Percentiles rank a stretch among this genome's conserved stretches.
These are phyloP conservation scores for Vireo altiloquus DNA, from an alignment of 2,113 vertebrate species.

Conservation along the genomic window DNA sequence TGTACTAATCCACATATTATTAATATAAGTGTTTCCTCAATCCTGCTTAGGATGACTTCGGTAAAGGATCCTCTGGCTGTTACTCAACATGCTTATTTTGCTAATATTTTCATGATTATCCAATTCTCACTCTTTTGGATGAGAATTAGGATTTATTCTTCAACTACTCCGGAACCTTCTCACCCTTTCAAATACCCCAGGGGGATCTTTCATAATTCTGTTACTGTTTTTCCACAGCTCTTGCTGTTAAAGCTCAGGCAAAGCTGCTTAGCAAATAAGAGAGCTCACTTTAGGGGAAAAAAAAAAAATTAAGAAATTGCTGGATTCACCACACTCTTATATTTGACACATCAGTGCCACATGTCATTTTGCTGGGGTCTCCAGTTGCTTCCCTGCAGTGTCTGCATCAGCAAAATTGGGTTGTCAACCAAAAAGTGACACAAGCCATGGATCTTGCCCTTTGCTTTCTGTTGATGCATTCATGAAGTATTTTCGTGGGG, in stretches of 20 bases:
- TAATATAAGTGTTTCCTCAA: constrained; percentile 54
- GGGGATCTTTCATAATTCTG: constrained; percentile 56
- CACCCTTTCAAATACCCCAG: constrained; percentile 53
- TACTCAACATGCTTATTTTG: constrained; percentile 45
- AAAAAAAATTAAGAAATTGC: background rate
- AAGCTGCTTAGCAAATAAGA: constrained; percentile 64
- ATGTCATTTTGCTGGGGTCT: background rate
- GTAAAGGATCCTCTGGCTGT: constrained; percentile 54
- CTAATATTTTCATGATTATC: constrained; percentile 64
- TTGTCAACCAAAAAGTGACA: background rate
- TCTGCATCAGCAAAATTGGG: background rate
- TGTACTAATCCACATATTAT: constrained; percentile 43
- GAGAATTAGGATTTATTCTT: constrained; percentile 62
- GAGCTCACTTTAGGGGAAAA: background rate
- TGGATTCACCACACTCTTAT: constrained; percentile 25
- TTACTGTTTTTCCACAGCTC: constrained; percentile 14
- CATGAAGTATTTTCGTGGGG: background rate
- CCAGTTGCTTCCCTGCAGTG: background rate
- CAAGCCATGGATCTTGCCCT: background rate
- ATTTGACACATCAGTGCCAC: background rate
- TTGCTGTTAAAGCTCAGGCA: constrained; percentile 31
- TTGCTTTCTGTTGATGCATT: background rate
- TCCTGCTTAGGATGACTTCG: constrained; percentile 55
- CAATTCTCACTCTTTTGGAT: constrained; percentile 42
- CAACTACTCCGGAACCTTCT: constrained; percentile 49